Evolutionary conservation across 2,797 vertebrate genomes (phyloP).

Genomic region (Danio albolineatus): DNA sequence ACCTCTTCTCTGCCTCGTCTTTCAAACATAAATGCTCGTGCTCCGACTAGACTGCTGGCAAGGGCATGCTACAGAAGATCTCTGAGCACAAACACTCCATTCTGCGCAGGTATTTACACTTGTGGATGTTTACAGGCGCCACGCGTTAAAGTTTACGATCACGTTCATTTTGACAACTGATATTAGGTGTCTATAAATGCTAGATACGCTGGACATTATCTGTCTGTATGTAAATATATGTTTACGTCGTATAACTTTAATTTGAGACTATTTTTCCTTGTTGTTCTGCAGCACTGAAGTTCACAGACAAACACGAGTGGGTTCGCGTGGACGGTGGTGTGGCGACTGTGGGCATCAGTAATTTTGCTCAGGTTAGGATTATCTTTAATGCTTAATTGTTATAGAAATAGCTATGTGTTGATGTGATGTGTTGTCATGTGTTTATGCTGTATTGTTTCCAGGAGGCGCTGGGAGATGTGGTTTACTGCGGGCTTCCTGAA

Average conservation of each 20-base stretch:
- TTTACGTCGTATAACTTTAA: too few relatives aligned
- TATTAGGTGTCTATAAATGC: background rate
- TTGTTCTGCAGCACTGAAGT: constrained; percentile 85
- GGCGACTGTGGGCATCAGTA: constrained; percentile 96
- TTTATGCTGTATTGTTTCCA: constrained; percentile 65
- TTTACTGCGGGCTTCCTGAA: constrained; percentile 97
- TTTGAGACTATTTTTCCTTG: background rate
- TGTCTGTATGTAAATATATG: background rate
- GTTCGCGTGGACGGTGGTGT: constrained; percentile 85
- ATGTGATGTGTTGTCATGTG: background rate
- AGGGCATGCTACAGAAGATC: constrained; percentile 64
- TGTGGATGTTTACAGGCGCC: background rate
- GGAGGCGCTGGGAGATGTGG: constrained; percentile 97
- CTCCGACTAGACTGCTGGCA: constrained; percentile 55
- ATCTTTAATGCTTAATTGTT: background rate
- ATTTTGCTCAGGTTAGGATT: constrained; percentile 90
- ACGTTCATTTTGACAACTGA: constrained; percentile 37
- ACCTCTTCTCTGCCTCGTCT: constrained; percentile 67
- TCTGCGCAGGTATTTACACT: constrained; percentile 71
- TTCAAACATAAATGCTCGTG: constrained; percentile 50
- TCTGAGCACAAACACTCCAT: constrained; percentile 67
- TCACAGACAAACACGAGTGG: constrained; percentile 99
- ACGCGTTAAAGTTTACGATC: constrained; percentile 23
- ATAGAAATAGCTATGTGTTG: background rate
- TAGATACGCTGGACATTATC: background rate